Base-by-base conservation (phyloP, 2,797 vertebrate genomes). In the Paratrypauchen microcephalus region DNA sequence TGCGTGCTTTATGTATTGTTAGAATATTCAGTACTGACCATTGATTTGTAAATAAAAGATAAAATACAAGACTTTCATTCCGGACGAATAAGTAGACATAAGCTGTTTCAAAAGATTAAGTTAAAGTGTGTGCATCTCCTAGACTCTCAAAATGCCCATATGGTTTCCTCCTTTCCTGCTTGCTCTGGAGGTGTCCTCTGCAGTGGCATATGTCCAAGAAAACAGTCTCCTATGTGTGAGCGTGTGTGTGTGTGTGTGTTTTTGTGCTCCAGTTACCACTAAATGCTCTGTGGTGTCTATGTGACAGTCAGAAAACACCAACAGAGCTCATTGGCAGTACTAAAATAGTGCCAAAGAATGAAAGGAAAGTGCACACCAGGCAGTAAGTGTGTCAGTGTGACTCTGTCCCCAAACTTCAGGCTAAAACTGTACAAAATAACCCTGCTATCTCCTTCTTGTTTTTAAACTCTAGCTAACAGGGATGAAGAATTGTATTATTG, bases 361-460 rank as follows among this genome's bases (percentile, higher is more conserved):
- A 57, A 24, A 65, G 48, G 65, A 60, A 66, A 26, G 61, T 67
- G 70, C 83, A 73, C 81, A 69, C 61, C 73, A 79, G 74, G 73
- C 87, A 82, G 73, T 77, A 89, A 89, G 82, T 89, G 87, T 91
- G 90, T 89, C 89, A 92, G 82, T 83, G 85, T 85, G 88, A 88
- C 88, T 90, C 83, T 89, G 86, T 86, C 83, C 77, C 54, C 26
- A 87, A 85, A 89, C 82, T 73, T 0, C 4, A 82, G 73, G 84
- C 82, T 78, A 74, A 82, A 81, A 87, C 88, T 87, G 73, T 71
- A 45, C 72, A 84, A 89, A 87, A 18, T 58, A 86, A 77, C 72
- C 77, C 59, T 68, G 15, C 39, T 79, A 80, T 76, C 71, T 68
- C 68, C 13, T 56, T 57, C 66, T 71, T 28, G 6, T 82, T 84